Evolutionary conservation across 2,797 vertebrate genomes (phyloP), one percentile per base, ranked within the genome.

Genomic region (Pogonophryne albipinna): DNA sequence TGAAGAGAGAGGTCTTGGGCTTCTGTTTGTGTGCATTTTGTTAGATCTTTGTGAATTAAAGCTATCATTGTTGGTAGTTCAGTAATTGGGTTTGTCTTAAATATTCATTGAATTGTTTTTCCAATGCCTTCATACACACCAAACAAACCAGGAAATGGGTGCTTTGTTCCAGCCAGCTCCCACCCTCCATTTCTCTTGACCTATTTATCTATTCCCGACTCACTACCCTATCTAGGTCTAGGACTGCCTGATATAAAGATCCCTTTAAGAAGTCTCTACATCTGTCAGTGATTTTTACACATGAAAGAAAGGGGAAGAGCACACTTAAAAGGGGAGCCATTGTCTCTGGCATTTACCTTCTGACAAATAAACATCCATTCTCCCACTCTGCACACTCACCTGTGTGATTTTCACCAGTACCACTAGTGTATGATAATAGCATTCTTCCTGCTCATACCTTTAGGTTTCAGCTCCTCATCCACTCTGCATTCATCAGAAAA

Each of bases 161-260:
- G 15, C 75, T 79, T 71, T 78, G 53, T 12, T 83, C 80, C 63
- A 78, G 59, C 56, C 70, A 52, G 69, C 71, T 84, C 76, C 81
- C 79, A 61, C 76, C 78, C 86, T 87, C 76, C 66, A 76, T 87
- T 87, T 88, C 72, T 85, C 79, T 70, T 91, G 90, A 91, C 92
- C 93, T 80, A 92, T 82, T 93, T 93, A 82, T 92, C 72, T 75
- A 84, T 90, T 91, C 85, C 88, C 91, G 71, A 56, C 73, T 89
- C 82, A 52, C 84, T 62, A 76, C 47, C 79, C 84, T 86, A 91
- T 92, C 71, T 93, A 87, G 91, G 90, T 91, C 87, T 89, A 83
- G 85, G 83, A 84, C 79, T 85, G 69, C 73, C 72, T 74, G 77
- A 70, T 79, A 57, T 58, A 51, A 73, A 82, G 55, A 82, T 16